Conservation (phyloP, 1,140 invertebrate species). For the Cecropterus lyciades region DNA sequence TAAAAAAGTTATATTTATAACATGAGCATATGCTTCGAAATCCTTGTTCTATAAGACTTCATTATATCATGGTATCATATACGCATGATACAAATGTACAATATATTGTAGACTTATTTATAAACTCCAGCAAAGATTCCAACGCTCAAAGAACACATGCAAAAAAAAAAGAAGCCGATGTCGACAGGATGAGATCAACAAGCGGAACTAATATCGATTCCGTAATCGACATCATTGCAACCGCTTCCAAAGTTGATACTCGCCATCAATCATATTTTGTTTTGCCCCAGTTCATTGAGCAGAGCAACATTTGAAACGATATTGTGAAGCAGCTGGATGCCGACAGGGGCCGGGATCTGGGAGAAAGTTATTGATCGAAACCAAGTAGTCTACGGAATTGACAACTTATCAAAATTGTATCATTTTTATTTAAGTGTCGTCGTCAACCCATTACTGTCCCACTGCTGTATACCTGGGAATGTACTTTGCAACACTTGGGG, state of each 20-base stretch:
- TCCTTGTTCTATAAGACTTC: too few species aligned
- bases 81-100: too few species aligned
- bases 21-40: too few species aligned
- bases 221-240: conserved; percentile 18
- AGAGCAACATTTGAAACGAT: conserved; percentile 17
- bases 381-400: not conserved
- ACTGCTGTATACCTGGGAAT: too few species aligned
- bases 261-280: conserved; percentile 27
- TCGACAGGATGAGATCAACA: conserved; percentile 10
- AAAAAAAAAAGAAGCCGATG: conserved; percentile 3
- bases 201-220: conserved; percentile 22
- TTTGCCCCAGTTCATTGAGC: conserved; percentile 22
- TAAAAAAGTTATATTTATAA: too few species aligned
- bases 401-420: not conserved
- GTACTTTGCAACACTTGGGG: too few species aligned
- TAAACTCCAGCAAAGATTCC: too few species aligned
- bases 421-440: not conserved
- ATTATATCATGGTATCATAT: too few species aligned
- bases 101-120: too few species aligned
- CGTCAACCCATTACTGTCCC: too few species aligned
- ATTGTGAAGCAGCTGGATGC: conserved; percentile 3
- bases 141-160: not conserved
- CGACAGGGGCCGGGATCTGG: not conserved
- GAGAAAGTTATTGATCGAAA: not conserved
- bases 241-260: conserved; percentile 9